Conservation (phyloP, 2,797 vertebrate genomes). For the Malacoraja senta region DNA sequence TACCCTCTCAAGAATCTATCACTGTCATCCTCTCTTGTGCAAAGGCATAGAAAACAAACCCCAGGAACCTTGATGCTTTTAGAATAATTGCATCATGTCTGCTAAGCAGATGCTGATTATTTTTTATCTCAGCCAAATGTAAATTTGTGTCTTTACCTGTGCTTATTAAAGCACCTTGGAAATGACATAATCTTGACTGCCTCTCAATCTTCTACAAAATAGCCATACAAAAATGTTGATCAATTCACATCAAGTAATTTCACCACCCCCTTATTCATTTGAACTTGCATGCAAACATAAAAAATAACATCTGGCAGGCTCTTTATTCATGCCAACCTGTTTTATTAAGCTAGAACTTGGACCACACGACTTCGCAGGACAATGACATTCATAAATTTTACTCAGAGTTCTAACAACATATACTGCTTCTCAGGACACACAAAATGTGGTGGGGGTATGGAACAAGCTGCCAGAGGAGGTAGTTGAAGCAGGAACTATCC, state of each 20-base stretch:
- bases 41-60: background rate
- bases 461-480: too few relatives aligned
- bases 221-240: background rate
- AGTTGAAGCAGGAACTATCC: too few relatives aligned
- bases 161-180: background rate
- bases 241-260: background rate
- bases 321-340: too few relatives aligned
- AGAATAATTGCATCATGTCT: background rate
- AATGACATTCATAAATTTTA: background rate
- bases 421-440: background rate
- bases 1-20: background rate
- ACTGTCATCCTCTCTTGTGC: background rate
- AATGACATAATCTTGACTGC: background rate
- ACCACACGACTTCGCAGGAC: background rate
- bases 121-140: background rate
- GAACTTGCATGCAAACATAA: background rate
- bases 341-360: too few relatives aligned
- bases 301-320: background rate
- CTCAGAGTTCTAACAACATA: background rate
- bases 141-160: background rate
- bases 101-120: background rate
- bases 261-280: background rate
- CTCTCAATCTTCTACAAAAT: background rate
- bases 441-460: too few relatives aligned
- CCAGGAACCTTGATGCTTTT: background rate